Evolutionary conservation across 2,888 invertebrate species (phyloP).

Genomic region (Meloe dianella): DNA sequence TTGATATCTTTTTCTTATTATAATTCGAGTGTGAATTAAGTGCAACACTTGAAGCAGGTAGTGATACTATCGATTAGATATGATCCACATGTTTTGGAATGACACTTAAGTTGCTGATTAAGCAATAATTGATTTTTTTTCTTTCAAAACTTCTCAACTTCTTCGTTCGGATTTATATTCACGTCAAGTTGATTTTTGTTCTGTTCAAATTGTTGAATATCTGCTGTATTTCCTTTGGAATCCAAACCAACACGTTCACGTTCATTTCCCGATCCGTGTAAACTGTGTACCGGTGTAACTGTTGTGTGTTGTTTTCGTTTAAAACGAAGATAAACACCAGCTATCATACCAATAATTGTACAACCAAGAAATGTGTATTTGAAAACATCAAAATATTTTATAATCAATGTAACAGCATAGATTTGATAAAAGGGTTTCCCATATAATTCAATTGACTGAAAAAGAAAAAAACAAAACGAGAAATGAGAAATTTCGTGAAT

Average conservation of each 20-base stretch:
- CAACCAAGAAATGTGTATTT: conserved; percentile 65
- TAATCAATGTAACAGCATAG: conserved; percentile 64
- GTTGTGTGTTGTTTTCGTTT: conserved; percentile 45
- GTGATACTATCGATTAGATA: no score
- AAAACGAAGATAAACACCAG: conserved; percentile 55
- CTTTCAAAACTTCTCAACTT: no score
- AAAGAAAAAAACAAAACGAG: neutral
- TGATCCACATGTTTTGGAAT: neutral
- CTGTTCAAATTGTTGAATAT: neutral
- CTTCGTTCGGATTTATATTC: neutral
- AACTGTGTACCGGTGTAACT: conserved; percentile 33
- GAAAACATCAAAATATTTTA: conserved; percentile 62
- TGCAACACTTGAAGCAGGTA: no score
- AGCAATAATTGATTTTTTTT: no score
- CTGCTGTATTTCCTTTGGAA: conserved; percentile 12
- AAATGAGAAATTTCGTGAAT: conserved; percentile 27
- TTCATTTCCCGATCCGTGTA: neutral
- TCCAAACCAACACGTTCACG: neutral
- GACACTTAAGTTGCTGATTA: no score
- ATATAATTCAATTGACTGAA: conserved; percentile 67
- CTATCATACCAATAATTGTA: conserved; percentile 58
- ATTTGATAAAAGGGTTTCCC: conserved; percentile 70
- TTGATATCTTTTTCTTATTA: no score
- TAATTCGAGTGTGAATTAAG: no score
- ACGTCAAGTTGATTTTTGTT: neutral